A percentile compares a stretch with the other conserved stretches of the same genome.
Conservation (phyloP, 2,113 vertebrate genomes). For the Dipodomys stephensi region DNA sequence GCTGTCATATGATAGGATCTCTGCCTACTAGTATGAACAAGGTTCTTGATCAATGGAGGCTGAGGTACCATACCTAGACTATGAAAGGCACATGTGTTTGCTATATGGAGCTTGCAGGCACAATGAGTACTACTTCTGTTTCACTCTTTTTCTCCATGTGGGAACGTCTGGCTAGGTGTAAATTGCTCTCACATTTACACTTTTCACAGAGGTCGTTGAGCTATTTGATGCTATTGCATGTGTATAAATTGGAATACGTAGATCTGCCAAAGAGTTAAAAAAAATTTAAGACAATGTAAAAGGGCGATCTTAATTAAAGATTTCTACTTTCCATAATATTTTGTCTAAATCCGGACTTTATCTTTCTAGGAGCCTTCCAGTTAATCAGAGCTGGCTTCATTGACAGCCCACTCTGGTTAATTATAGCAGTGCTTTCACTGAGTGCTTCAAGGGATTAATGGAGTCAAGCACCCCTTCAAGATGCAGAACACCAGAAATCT, state of each 20-base stretch:
- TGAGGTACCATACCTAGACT: too few relatives aligned
- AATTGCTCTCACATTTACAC: too few relatives aligned
- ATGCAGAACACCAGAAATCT: conserved; percentile 4
- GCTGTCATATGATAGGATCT: too few relatives aligned
- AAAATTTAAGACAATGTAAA: background rate
- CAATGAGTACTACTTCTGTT: too few relatives aligned
- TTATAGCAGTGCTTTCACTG: conserved; percentile 49
- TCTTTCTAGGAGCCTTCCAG: background rate
- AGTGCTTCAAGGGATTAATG: conserved; percentile 33
- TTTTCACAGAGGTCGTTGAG: too few relatives aligned
- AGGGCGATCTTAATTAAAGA: background rate
- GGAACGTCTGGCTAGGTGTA: too few relatives aligned
- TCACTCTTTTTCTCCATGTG: too few relatives aligned
- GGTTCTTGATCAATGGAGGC: too few relatives aligned
- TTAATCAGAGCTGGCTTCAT: conserved; percentile 69
- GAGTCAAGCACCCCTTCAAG: background rate
- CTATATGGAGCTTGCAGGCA: too few relatives aligned
- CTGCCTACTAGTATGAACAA: too few relatives aligned
- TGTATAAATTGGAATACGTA: background rate
- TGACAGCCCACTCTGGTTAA: conserved; percentile 45
- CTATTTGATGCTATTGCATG: too few relatives aligned
- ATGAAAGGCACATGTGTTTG: too few relatives aligned
- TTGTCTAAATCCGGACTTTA: conserved; percentile 42
- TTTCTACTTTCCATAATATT: background rate
- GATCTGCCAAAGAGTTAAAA: background rate